Percentiles rank a stretch among this genome's conserved stretches.
These are phyloP conservation scores for Sipha flava DNA, from an alignment of 1,140 invertebrate species.

Conservation along the genomic window DNA sequence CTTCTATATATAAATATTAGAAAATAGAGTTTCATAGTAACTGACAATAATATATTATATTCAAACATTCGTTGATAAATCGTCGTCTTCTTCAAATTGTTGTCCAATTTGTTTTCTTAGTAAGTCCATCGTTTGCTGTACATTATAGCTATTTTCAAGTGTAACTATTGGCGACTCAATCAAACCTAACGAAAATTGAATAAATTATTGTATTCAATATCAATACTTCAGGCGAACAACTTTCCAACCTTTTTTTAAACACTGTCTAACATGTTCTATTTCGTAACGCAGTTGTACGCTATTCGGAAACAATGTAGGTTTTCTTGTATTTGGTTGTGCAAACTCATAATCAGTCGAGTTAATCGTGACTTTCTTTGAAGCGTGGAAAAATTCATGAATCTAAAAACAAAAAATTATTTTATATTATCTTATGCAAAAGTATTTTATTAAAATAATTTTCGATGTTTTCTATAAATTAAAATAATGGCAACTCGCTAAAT, in stretches of 20 bases:
- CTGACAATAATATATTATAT: too few relatives aligned
- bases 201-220: background rate
- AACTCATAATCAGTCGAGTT: slow-evolving; percentile 45
- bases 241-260: slow-evolving; percentile 53
- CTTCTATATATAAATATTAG: too few relatives aligned
- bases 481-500: too few relatives aligned
- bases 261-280: slow-evolving; percentile 60
- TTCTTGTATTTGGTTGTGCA: slow-evolving; percentile 48
- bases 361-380: slow-evolving; percentile 43
- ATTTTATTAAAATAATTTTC: too few relatives aligned
- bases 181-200: slow-evolving; percentile 50
- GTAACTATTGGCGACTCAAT: slow-evolving; percentile 53
- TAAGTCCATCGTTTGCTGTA: slow-evolving; percentile 58
- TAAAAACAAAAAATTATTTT: background rate
- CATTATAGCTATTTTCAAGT: slow-evolving; percentile 51
- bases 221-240: background rate
- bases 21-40: too few relatives aligned
- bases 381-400: slow-evolving; percentile 44
- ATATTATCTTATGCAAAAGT: background rate
- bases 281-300: slow-evolving; percentile 64
- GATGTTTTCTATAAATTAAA: too few relatives aligned
- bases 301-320: slow-evolving; percentile 55
- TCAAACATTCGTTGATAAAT: too few relatives aligned
- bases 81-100: slow-evolving; percentile 3
- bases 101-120: slow-evolving; percentile 57